These are phyloP conservation scores for Amblyteles armatorius DNA, from an alignment of 2,888 invertebrate genomes.

Conservation along the genomic window DNA sequence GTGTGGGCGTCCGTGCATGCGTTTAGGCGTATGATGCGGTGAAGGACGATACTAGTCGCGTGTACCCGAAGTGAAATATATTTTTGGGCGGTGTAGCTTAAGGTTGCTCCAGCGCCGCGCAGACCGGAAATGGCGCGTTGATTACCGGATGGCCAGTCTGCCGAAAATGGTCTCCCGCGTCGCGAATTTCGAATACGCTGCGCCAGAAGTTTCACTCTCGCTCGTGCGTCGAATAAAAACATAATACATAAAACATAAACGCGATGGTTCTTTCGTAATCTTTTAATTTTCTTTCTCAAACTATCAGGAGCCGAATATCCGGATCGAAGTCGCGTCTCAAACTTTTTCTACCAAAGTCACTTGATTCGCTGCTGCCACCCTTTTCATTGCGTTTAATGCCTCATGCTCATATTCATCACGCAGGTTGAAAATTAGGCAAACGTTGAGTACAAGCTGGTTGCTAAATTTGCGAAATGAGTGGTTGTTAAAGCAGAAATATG, in stretches of 20 bases:
- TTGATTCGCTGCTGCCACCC: background rate
- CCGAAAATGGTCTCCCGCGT: background rate
- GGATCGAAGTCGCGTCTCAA: background rate
- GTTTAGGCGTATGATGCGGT: slow-evolving; percentile 27
- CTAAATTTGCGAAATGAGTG: too few relatives aligned
- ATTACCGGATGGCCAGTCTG: background rate
- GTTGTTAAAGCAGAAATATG: too few relatives aligned
- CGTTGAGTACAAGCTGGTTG: slow-evolving; percentile 3
- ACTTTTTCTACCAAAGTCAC: slow-evolving; percentile 24
- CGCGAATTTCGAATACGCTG: background rate
- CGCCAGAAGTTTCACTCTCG: background rate
- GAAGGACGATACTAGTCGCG: slow-evolving; percentile 33
- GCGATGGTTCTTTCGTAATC: background rate
- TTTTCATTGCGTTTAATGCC: slow-evolving; percentile 14
- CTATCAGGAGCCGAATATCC: too few relatives aligned
- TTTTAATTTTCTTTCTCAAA: background rate
- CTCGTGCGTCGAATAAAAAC: background rate
- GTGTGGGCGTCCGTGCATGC: slow-evolving; percentile 3
- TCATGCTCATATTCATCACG: slow-evolving; percentile 33
- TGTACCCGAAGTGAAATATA: slow-evolving; percentile 57
- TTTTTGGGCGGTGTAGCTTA: slow-evolving; percentile 50
- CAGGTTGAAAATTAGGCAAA: slow-evolving; percentile 37
- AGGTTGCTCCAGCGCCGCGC: background rate
- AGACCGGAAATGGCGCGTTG: background rate
- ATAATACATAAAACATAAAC: background rate